Evolutionary conservation across 2,888 invertebrate species (phyloP), one percentile per base, ranked within the genome.

Genomic region (Dioctria linearis): DNA sequence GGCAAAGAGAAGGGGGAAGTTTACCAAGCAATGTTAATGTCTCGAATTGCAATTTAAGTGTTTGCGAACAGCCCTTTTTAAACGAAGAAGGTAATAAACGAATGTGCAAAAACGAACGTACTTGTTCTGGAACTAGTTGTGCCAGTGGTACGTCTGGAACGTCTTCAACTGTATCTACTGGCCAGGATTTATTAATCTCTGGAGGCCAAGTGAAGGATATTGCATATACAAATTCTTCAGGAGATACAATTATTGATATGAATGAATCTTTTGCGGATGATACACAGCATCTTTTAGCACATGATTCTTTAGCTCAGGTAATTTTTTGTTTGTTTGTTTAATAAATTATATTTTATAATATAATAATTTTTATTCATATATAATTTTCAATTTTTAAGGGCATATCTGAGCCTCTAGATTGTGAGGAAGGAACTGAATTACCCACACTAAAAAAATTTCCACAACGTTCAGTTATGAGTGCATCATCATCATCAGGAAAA

Each of bases 1-100:
- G 89, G 65, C 93, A 93, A 86, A 90, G 92, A 57, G 93, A 93
- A 88, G 93, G 93, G 81, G 93, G 93, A 63, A 92, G 92, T 71
- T 86, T 92, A 83, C 92, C 92, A 2, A 91, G 90, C 80, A 91
- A 91, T 87, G 91, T 92, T 80, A 91, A 91, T 85, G 89, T 89
- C 42, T 89, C 90, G 8, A 84, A 84, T 83, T 84, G 85, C 78
- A 83, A 83, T 80, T 80, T 84, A 61, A 83, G 82, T 71, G 79
- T 84, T 81, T 84, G 84, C 82, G 86, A 86, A 76, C 82, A 84
- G 83, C 83, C 84, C 67, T 85, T 85, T 83, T 83, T 81, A 81
- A 83, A 83, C 80, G 85, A 85, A 61, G 83, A 84, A 42, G 83
- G 79, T 69, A 49, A 25, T 39, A 79, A 57, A 71, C 57, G 80